These are phyloP conservation scores for Bradypus variegatus DNA, from an alignment of 2,797 vertebrate species.

Conservation along the genomic window DNA sequence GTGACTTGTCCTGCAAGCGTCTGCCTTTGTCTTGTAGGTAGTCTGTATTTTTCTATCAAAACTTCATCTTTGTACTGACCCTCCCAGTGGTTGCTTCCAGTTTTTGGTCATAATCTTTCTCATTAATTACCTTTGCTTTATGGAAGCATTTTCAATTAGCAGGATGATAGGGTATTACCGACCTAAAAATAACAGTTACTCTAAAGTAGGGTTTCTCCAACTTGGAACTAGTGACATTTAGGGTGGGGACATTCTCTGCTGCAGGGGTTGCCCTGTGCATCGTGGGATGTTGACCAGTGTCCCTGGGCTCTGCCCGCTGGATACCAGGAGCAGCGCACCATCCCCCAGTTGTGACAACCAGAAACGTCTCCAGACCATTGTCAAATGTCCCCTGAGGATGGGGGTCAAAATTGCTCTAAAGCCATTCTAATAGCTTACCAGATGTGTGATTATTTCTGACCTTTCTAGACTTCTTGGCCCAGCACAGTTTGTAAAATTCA, in stretches of 20 bases:
- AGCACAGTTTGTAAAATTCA: conserved; percentile 27
- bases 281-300: neutral
- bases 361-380: neutral
- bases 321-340: neutral
- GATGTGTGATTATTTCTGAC: neutral
- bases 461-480: neutral
- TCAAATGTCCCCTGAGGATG: neutral
- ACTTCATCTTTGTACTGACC: neutral
- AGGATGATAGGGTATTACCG: neutral
- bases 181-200: neutral
- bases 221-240: neutral
- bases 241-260: neutral
- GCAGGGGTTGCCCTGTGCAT: neutral
- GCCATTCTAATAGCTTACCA: neutral
- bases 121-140: neutral
- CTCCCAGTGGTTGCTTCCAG: neutral
- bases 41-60: neutral
- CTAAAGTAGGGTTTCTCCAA: neutral
- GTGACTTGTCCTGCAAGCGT: neutral
- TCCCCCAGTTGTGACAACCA: neutral
- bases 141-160: conserved; percentile 20
- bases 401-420: neutral
- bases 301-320: neutral
- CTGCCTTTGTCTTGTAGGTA: conserved; percentile 1
- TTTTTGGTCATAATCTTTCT: conserved; percentile 33